Base-by-base conservation (phyloP, 2,797 vertebrate species). In the Balearica regulorum region DNA sequence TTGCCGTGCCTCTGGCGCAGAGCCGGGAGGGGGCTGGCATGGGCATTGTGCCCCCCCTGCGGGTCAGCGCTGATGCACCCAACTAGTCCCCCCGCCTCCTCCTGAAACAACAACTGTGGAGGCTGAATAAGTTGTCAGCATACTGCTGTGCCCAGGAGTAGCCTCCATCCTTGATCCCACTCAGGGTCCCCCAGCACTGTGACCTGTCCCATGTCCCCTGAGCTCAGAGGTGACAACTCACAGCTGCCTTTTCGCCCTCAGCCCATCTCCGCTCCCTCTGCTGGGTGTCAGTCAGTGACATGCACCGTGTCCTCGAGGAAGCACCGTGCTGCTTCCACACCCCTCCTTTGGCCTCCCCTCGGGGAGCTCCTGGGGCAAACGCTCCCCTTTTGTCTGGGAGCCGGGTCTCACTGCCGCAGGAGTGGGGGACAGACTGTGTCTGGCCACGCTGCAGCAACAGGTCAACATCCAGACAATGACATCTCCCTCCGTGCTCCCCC, bases 311-410 rank as follows among this genome's bases (percentile, higher is more conserved):
- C 60, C 35, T 46, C 0, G 2, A 26, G 54, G 16, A 22, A 43
- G 35, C 5, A 25, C 48, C 66, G 11, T 0, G 2, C 44, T 37
- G n/a, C 1, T 0, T 35, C 37, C 29, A 14, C 22, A 15, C 3
- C 17, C 8, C 35, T 31, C 41, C 29, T 48, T 12, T 55, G 60
- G 6, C 18, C 31, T 66, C 31, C 26, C 41, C n/a, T 20, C 1
- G 6, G 39, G 49, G 14, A 19, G 24, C 37, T 70, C 28, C 43
- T 31, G 13, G 22, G 22, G 33, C 53, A 39, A 60, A 46, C 9
- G 4, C 7, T 17, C 26, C 14, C 8, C 44, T 44, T 76, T 26
- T 22, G 10, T 35, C 31, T 39, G 51, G 54, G 35, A 79, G 20
- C 26, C 16, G 6, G 8, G 20, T 44, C 37, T 31, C 65, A 44